These are phyloP conservation scores for Coelopa frigida DNA, from an alignment of 1,140 invertebrate genomes.

Conservation along the genomic window DNA sequence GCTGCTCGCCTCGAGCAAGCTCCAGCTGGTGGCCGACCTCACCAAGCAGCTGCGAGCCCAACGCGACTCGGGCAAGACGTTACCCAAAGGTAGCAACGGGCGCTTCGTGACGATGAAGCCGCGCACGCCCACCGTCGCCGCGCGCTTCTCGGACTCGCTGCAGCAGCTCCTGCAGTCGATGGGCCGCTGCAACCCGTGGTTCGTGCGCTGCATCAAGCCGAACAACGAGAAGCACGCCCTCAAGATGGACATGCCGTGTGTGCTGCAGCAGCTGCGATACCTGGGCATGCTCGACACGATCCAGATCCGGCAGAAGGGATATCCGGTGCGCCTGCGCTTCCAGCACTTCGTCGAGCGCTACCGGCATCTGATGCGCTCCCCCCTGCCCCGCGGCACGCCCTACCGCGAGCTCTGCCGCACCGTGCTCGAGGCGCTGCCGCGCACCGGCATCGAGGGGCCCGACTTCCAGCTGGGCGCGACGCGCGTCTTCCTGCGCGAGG, in stretches of 20 bases:
- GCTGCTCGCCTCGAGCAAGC: constrained; percentile 73
- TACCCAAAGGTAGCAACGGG: constrained; percentile 72
- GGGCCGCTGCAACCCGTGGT: constrained; percentile 93
- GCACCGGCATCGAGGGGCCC: constrained; percentile 58
- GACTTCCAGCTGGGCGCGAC: constrained; percentile 80
- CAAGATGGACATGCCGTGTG: constrained; percentile 90
- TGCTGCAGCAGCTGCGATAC: constrained; percentile 88
- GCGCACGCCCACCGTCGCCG: constrained; percentile 87
- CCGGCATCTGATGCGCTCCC: constrained; percentile 65
- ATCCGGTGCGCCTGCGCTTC: constrained; percentile 89
- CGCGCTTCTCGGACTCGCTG: constrained; percentile 88
- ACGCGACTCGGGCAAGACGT: constrained; percentile 55
- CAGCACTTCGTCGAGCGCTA: constrained; percentile 84
- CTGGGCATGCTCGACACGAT: constrained; percentile 97
- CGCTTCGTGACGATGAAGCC: constrained; percentile 96
- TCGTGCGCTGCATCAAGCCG: constrained; percentile 96
- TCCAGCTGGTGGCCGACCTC: constrained; percentile 60
- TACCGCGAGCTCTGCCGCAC: constrained; percentile 76
- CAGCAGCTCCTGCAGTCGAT: constrained; percentile 86
- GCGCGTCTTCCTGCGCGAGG: constrained; percentile 86
- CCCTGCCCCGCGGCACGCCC: constrained; percentile 59
- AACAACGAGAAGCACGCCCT: constrained; percentile 91
- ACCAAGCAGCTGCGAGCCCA: constrained; percentile 55
- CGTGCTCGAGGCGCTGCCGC: constrained; percentile 67
- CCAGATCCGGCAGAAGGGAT: constrained; percentile 88